Evolutionary conservation across 1,140 invertebrate species (phyloP).

Genomic region (Drosophila tristis): DNA sequence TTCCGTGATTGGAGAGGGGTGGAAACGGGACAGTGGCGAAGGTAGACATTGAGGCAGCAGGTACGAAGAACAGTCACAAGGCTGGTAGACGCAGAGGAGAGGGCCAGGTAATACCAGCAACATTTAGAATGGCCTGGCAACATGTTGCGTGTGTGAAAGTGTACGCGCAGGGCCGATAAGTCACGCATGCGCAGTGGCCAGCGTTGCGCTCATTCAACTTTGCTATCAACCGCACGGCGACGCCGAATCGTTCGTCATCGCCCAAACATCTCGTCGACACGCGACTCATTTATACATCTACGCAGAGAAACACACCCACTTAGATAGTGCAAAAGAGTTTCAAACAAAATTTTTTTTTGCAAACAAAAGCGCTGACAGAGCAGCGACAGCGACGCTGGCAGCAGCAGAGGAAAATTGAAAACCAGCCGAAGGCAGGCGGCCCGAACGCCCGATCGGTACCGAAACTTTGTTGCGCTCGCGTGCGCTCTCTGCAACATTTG

Average conservation of each 20-base stretch:
- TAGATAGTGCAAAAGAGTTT: conserved; percentile 32
- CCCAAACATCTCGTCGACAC: conserved; percentile 63
- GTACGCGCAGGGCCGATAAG: neutral
- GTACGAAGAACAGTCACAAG: neutral
- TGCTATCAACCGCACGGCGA: conserved; percentile 12
- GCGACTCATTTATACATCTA: conserved; percentile 47
- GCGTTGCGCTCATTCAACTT: conserved; percentile 54
- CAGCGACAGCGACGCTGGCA: conserved; percentile 5
- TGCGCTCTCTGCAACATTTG: conserved; percentile 4
- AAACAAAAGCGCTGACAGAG: conserved; percentile 43
- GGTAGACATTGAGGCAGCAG: no score
- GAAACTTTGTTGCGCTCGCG: conserved; percentile 43
- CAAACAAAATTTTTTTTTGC: conserved; percentile 33
- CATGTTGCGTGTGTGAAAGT: conserved; percentile 18
- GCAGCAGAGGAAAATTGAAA: conserved; percentile 46
- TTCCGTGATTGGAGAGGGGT: neutral
- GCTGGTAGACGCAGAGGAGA: neutral
- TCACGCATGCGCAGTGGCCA: conserved; percentile 33
- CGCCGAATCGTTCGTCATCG: conserved; percentile 48
- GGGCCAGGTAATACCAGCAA: neutral
- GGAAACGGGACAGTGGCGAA: no score
- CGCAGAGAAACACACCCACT: conserved; percentile 7
- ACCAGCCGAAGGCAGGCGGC: conserved; percentile 6
- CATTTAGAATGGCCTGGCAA: neutral
- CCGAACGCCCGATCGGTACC: conserved; percentile 17